These are phyloP conservation scores for Calephelis nemesis DNA, from an alignment of 1,140 invertebrate genomes.

Conservation along the genomic window DNA sequence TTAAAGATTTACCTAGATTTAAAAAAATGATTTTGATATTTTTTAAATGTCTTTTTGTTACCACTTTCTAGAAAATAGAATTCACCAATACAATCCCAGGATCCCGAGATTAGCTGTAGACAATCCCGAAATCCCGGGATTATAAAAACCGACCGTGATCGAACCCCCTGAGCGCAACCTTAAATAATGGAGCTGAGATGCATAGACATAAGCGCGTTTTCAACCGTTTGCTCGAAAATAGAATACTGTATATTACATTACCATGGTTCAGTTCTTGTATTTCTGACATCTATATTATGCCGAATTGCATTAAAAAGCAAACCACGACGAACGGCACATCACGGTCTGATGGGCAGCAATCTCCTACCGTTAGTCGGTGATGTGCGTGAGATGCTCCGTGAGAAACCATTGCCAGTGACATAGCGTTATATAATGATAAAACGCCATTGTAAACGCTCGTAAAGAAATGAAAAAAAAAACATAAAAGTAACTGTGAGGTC, in stretches of 20 bases:
- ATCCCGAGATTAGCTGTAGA: too few species aligned
- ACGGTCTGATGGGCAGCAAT: slow-evolving; percentile 28
- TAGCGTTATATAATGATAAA: slow-evolving; percentile 7
- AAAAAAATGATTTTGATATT: too few species aligned
- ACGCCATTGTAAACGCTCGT: not conserved
- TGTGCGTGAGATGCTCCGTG: slow-evolving; percentile 26
- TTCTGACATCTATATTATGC: not conserved
- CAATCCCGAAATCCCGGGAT: too few species aligned
- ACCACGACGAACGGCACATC: slow-evolving; percentile 12
- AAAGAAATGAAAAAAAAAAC: not conserved
- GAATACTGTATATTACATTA: not conserved
- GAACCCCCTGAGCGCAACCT: too few species aligned
- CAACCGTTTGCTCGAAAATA: not conserved
- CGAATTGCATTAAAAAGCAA: slow-evolving; percentile 2
- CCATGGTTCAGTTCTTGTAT: too few species aligned
- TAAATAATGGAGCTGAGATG: too few species aligned
- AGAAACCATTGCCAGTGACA: slow-evolving; percentile 1
- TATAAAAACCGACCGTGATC: too few species aligned
- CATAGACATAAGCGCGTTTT: too few species aligned
- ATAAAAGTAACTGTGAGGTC: not conserved
- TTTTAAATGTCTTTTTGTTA: too few species aligned
- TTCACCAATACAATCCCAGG: too few species aligned
- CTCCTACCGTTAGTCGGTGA: slow-evolving; percentile 27
- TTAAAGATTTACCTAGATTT: too few species aligned
- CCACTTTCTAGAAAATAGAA: too few species aligned